Conservation (phyloP, 1,140 invertebrate species). For the Lepidurus arcticus region DNA sequence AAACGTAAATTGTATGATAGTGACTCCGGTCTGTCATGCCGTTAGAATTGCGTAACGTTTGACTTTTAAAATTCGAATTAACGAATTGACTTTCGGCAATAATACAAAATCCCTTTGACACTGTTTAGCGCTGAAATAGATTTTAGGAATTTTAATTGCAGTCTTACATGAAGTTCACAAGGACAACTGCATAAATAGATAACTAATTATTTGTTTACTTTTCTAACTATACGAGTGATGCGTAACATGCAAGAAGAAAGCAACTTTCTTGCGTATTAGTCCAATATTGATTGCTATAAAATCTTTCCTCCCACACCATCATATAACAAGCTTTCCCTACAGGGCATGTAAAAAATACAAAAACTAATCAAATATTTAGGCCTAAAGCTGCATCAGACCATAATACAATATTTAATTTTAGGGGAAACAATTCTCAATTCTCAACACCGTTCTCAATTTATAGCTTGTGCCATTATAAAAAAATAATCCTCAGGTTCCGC, state of each 20-base stretch:
- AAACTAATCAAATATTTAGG: not conserved
- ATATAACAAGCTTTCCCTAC: conserved; percentile 11
- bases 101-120: not conserved
- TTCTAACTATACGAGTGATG: conserved; percentile 9
- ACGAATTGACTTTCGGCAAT: not conserved
- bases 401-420: not conserved
- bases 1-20: too few species aligned
- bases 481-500: conserved; percentile 18
- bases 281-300: conserved; percentile 2
- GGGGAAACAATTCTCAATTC: not conserved
- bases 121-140: not conserved
- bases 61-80: too few species aligned
- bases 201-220: conserved; percentile 3
- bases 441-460: not conserved
- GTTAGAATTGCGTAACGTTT: too few species aligned
- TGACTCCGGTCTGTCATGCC: too few species aligned
- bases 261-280: not conserved
- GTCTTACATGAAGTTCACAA: not conserved
- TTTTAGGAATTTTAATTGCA: not conserved
- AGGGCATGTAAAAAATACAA: conserved; percentile 7
- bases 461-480: conserved; percentile 1
- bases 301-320: not conserved
- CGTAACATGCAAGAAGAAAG: conserved; percentile 1
- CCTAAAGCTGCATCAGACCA: not conserved
- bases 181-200: not conserved